Evolutionary conservation across 1,140 invertebrate genomes (phyloP).

Genomic region (Lerema accius): DNA sequence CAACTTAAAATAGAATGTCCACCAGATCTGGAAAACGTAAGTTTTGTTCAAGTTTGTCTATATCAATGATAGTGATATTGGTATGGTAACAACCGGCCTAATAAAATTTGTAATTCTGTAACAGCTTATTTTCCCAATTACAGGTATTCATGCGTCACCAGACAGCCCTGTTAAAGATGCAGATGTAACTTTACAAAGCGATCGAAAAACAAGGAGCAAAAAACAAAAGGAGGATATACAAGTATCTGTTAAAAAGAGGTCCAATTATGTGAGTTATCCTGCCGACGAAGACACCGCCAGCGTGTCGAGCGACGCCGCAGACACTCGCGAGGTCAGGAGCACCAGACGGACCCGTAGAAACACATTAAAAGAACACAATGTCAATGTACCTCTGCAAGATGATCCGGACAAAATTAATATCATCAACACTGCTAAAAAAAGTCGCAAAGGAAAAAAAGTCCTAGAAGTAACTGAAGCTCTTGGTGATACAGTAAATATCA

Average conservation of each 20-base stretch:
- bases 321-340: constrained; percentile 11
- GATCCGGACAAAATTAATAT: constrained; percentile 35
- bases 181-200: constrained; percentile 38
- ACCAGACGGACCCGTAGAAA: constrained; percentile 42
- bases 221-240: constrained; percentile 48
- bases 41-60: no score
- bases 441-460: constrained; percentile 45
- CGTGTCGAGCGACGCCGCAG: constrained; percentile 20
- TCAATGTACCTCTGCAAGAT: constrained; percentile 18
- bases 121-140: constrained; percentile 11
- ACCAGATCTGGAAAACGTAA: constrained; percentile 73
- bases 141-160: constrained; percentile 56
- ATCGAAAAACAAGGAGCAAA: constrained; percentile 56
- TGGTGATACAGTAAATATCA: constrained; percentile 26
- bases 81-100: no score
- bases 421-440: constrained; percentile 33
- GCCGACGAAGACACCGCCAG: constrained; percentile 45
- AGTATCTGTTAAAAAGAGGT: constrained; percentile 47
- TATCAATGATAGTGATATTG: no score
- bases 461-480: constrained; percentile 15
- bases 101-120: constrained; percentile 14
- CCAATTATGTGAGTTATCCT: constrained; percentile 65
- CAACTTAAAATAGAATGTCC: constrained; percentile 52
- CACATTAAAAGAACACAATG: constrained; percentile 59
- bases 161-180: constrained; percentile 39